phyloP scores from a whole-genome alignment of 2,797 vertebrate genomes.

The Chromobotia macracanthus region DNA sequence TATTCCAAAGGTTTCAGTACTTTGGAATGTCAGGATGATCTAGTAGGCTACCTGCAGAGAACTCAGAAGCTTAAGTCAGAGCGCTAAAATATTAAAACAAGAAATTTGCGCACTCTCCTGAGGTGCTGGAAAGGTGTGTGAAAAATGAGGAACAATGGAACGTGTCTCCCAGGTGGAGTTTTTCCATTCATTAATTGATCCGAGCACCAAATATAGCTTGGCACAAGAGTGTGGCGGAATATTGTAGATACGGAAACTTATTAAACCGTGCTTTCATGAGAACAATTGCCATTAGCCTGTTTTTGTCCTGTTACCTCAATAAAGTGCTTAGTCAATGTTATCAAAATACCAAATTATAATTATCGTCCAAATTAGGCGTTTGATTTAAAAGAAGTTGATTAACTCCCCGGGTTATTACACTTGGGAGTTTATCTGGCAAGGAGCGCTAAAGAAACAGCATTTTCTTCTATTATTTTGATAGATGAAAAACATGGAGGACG shows the following conservation, averaged over 20 bases:
- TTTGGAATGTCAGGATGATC: slow-evolving; percentile 82
- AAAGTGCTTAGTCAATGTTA: slow-evolving; percentile 63
- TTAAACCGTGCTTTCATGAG: slow-evolving; percentile 72
- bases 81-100: slow-evolving; percentile 83
- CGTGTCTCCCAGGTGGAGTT: slow-evolving; percentile 72
- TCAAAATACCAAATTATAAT: slow-evolving; percentile 69
- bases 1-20: slow-evolving; percentile 80
- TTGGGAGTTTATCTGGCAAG: slow-evolving; percentile 72
- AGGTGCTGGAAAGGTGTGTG: slow-evolving; percentile 65
- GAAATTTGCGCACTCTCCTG: slow-evolving; percentile 72
- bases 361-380: slow-evolving; percentile 71
- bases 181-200: slow-evolving; percentile 77
- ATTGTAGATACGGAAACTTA: slow-evolving; percentile 66
- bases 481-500: slow-evolving; percentile 55
- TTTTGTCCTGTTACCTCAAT: slow-evolving; percentile 67
- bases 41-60: slow-evolving; percentile 77
- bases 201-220: slow-evolving; percentile 66
- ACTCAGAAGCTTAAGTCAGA: slow-evolving; percentile 77
- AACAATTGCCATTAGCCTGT: slow-evolving; percentile 67
- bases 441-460: slow-evolving; percentile 61
- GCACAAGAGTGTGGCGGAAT: slow-evolving; percentile 67
- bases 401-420: slow-evolving; percentile 68
- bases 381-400: slow-evolving; percentile 71
- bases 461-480: slow-evolving; percentile 60
- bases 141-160: slow-evolving; percentile 69